Conservation (phyloP, 2,888 invertebrate species). For the Teleiodes luculella region DNA sequence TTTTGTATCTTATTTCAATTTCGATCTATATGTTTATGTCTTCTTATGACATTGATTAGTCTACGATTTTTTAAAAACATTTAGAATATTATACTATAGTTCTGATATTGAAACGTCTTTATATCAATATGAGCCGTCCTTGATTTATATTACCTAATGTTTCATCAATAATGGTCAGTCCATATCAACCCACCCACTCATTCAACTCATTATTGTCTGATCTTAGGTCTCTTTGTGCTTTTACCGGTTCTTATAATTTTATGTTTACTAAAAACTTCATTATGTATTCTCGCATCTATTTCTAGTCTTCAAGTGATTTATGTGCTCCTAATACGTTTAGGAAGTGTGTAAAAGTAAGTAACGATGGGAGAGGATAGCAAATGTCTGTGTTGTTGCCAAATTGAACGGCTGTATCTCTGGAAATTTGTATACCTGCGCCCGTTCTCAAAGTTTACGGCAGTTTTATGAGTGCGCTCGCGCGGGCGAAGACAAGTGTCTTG, state of each 20-base stretch:
- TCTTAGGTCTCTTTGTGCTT: no score
- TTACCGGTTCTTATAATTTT: no score
- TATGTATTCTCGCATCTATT: neutral
- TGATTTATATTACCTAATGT: no score
- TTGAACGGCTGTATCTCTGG: neutral
- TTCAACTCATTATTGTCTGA: no score
- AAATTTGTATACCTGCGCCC: conserved; percentile 4
- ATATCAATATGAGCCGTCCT: no score
- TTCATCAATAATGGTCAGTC: no score
- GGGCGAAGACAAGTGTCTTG: neutral
- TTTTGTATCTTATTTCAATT: neutral
- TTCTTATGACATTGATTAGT: neutral
- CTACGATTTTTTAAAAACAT: no score
- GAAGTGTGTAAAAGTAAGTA: conserved; percentile 3
- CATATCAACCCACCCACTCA: no score
- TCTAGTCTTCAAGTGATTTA: neutral
- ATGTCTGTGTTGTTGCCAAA: conserved; percentile 1
- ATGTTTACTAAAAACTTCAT: neutral
- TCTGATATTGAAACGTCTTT: no score
- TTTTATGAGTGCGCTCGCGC: neutral
- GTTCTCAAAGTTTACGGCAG: neutral
- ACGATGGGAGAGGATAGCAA: neutral
- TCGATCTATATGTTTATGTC: neutral
- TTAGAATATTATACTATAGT: no score
- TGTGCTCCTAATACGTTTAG: conserved; percentile 1